Conservation (phyloP, 2,797 vertebrate genomes). For the Ciconia nigra region DNA sequence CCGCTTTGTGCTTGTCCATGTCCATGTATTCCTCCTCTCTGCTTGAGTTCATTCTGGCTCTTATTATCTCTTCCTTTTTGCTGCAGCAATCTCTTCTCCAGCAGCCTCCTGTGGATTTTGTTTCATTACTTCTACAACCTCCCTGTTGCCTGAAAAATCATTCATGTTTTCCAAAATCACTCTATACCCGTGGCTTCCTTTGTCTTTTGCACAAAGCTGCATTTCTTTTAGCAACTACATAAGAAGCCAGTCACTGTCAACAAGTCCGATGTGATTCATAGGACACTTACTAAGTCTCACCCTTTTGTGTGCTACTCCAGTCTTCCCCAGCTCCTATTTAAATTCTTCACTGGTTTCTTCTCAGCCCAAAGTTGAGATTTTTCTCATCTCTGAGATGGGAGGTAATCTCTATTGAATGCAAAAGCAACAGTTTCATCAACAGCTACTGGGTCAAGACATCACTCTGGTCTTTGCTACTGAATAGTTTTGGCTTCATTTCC, state of each 20-base stretch:
- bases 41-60: neutral
- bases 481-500: neutral
- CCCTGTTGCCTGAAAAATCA: neutral
- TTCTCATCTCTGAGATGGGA: neutral
- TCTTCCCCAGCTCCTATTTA: neutral
- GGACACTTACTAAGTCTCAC: neutral
- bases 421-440: neutral
- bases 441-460: neutral
- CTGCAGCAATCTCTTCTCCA: neutral
- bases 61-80: neutral
- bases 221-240: neutral
- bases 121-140: neutral
- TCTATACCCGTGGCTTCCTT: neutral
- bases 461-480: neutral
- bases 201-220: neutral
- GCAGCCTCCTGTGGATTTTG: neutral
- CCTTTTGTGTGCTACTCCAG: neutral
- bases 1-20: neutral
- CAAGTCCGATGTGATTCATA: neutral
- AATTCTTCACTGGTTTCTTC: neutral
- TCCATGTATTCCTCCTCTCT: neutral
- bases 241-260: neutral
- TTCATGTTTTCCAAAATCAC: neutral
- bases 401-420: neutral
- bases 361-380: neutral